Base-by-base conservation (phyloP, 2,888 invertebrate species). In the Diarsia brunnea region DNA sequence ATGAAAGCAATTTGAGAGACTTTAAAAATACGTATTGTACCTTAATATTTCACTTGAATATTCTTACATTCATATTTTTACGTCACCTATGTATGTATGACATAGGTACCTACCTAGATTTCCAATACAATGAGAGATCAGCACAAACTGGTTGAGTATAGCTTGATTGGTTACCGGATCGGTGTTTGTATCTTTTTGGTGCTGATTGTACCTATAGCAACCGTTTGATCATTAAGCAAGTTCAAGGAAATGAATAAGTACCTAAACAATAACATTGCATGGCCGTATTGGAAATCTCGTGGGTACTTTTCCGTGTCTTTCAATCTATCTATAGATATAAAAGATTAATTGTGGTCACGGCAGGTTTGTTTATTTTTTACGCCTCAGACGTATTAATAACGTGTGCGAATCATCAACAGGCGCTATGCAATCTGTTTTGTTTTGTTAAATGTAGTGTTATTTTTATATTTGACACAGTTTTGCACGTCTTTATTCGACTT, bases 221-320 rank as follows among this genome's bases (percentile, higher is more conserved):
- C 53, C 47, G 10, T 27, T 63, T 76, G 53, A 76, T 81, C 69
- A 8, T 51, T 47, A 66, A 64, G 38, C 21, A 45, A 66, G 45
- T 76, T 81, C 63, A 61, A 64, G 77, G 85, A 77, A 77, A 78
- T 82, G 4, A 7, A 83, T 79, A 45, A 72, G 55, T 77, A n/a
- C n/a, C n/a, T n/a, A 79, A 49, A 75, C 75, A 83, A 75, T 58
- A 70, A 75, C 60, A 67, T 65, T 67, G 38, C 58, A 64, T 79
- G 55, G 24, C 11, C 19, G 43, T 69, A 70, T 49, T 61, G 61
- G 49, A 24, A 43, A 51, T 66, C 68, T 58, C 64, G 63, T 71
- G 64, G 69, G 71, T 79, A 77, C 69, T 63, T 77, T 82, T 76
- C 72, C 74, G 38, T n/a, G 47, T 21, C 14, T 43, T 60, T 7